Conservation (phyloP, 2,113 vertebrate species). For the Anarhynchus alexandrinus region DNA sequence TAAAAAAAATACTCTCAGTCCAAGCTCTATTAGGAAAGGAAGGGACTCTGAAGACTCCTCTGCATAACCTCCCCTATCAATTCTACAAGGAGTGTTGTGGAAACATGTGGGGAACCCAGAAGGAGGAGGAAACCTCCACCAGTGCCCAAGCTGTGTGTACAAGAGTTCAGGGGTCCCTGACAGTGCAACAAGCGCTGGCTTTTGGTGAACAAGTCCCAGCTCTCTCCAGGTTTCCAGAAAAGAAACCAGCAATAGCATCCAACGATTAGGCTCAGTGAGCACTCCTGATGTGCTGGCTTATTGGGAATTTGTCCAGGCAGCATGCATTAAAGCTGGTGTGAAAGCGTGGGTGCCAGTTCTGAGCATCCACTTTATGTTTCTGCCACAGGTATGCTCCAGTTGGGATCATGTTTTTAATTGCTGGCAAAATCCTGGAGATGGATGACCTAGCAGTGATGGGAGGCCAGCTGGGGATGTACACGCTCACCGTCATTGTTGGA, state of each 20-base stretch:
- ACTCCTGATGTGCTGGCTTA: not conserved
- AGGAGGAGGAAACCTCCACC: not conserved
- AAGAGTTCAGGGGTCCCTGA: not conserved
- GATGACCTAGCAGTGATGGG: constrained; percentile 90
- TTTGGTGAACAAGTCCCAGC: not conserved
- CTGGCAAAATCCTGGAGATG: constrained; percentile 98
- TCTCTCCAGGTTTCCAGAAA: not conserved
- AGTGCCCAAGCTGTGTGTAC: not conserved
- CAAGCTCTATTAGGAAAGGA: not conserved
- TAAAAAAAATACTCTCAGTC: not conserved
- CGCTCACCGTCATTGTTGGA: constrained; percentile 87
- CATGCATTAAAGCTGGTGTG: not conserved
- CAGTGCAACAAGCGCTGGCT: not conserved
- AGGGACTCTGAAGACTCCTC: not conserved
- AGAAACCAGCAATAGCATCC: not conserved
- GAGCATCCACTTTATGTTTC: not conserved
- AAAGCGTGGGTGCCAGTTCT: not conserved
- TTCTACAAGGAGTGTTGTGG: not conserved
- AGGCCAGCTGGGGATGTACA: constrained; percentile 96
- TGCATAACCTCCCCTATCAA: not conserved
- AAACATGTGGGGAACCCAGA: not conserved
- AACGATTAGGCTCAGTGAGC: not conserved
- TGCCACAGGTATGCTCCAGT: constrained; percentile 89
- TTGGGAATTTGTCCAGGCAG: not conserved
- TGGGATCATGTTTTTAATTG: constrained; percentile 94